Base-by-base conservation (phyloP, 1,140 invertebrate species). In the Nixonia krombeini region DNA sequence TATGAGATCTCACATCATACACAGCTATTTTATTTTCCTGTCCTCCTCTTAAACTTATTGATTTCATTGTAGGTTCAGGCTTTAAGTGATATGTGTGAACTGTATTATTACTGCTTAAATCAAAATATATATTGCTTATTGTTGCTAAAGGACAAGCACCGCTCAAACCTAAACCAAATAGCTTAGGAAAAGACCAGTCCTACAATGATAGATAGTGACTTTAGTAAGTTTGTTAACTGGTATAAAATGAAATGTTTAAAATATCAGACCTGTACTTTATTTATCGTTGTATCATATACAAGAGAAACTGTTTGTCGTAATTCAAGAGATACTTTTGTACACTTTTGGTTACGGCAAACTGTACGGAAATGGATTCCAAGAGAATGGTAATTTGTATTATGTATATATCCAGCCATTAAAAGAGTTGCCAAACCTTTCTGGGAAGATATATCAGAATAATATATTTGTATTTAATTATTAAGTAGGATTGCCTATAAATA, bases 321-420 rank as follows among this genome's bases (percentile, higher is more conserved):
- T 82, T 97, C 94, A 40, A 96, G 76, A 7, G 89, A 87, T 35
- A 88, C 85, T 52, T 85, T 81, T 8, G 83, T 86, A 76, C 95
- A 97, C 46, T 87, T 80, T 70, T 88, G 75, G 53, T 87, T 84
- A 1, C 84, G 78, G 86, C 95, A 97, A 40, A 94, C 86, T 37
- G 91, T 91, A 55, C 94, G 88, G 38, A 97, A 89, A 87, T 96
- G 91, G 40, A 99, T 84, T 35, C 91, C 93, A 35, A 97, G 85
- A 0, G 96, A 97, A 86, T 98, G 95, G 83, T 97, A 98, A 76
- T 94, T 92, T 10, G 95, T 94, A 77, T 96, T 96, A 78, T 98
- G 95, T 44, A 99, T 91, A 73, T 92, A 90, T 41, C 92, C 92
- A 8, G 96, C 94, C 80, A 96, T 96, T n/a, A 98, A 86, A 16